Evolutionary conservation across 2,797 vertebrate species (phyloP).

Genomic region (Taenioides sp.): DNA sequence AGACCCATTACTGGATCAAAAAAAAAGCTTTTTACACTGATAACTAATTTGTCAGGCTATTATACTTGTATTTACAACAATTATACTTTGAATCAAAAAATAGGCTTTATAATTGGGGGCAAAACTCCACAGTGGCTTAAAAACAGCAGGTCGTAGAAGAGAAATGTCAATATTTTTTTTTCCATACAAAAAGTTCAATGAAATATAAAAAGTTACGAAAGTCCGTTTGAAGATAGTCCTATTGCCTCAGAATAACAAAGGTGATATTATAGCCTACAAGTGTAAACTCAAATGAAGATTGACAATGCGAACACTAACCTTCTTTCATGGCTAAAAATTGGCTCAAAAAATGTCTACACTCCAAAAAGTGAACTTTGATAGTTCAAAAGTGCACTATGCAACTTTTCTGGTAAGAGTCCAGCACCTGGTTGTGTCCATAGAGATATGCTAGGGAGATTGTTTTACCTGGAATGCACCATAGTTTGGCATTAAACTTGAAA

Average conservation of each 20-base stretch:
- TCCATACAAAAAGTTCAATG: neutral
- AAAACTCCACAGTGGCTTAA: neutral
- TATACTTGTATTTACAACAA: neutral
- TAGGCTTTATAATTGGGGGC: neutral
- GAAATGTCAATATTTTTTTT: neutral
- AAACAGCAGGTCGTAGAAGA: neutral
- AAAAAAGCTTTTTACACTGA: slow-evolving; percentile 3
- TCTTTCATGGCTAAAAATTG: too few relatives aligned
- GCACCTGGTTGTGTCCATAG: too few relatives aligned
- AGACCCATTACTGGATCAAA: slow-evolving; percentile 3
- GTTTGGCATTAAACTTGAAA: too few relatives aligned
- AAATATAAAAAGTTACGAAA: neutral
- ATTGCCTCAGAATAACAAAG: neutral
- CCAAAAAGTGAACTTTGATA: too few relatives aligned
- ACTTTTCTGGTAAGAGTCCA: too few relatives aligned
- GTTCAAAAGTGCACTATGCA: too few relatives aligned
- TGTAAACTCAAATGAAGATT: neutral
- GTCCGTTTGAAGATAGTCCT: neutral
- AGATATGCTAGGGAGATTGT: too few relatives aligned
- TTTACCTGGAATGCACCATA: too few relatives aligned
- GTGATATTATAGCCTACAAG: neutral
- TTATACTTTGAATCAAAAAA: neutral
- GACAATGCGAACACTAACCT: neutral
- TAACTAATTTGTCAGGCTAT: neutral
- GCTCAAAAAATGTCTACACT: too few relatives aligned